These are phyloP conservation scores for Julus scanicus DNA, from an alignment of 2,888 invertebrate genomes.

Conservation along the genomic window DNA sequence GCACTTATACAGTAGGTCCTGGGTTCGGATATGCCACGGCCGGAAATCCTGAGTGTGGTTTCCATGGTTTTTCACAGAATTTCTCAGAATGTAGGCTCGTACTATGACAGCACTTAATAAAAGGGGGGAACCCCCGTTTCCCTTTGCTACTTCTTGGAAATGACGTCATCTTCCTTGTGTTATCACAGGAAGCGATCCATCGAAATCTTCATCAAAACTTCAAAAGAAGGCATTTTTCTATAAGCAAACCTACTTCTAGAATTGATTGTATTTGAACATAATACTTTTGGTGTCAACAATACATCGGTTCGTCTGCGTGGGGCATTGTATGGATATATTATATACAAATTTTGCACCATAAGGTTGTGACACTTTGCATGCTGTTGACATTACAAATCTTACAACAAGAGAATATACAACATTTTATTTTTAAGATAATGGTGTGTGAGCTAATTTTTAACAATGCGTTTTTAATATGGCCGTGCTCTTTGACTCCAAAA, in stretches of 20 bases:
- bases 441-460: too few relatives aligned
- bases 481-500: too few relatives aligned
- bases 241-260: not conserved
- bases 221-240: not conserved
- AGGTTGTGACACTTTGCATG: too few relatives aligned
- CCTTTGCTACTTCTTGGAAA: not conserved
- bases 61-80: constrained; percentile 24
- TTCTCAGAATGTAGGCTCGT: not conserved
- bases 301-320: too few relatives aligned
- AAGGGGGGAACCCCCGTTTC: not conserved
- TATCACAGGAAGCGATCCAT: constrained; percentile 11
- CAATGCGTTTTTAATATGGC: too few relatives aligned
- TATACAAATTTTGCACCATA: too few relatives aligned
- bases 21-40: not conserved
- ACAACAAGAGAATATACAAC: too few relatives aligned
- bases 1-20: not conserved
- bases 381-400: too few relatives aligned
- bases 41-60: constrained; percentile 15
- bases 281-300: not conserved
- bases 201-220: not conserved
- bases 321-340: too few relatives aligned
- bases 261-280: not conserved
- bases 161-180: not conserved
- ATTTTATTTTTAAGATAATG: too few relatives aligned
- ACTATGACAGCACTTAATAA: constrained; percentile 21